Evolutionary conservation across 2,113 vertebrate genomes (phyloP).

Genomic region (Caretta caretta): DNA sequence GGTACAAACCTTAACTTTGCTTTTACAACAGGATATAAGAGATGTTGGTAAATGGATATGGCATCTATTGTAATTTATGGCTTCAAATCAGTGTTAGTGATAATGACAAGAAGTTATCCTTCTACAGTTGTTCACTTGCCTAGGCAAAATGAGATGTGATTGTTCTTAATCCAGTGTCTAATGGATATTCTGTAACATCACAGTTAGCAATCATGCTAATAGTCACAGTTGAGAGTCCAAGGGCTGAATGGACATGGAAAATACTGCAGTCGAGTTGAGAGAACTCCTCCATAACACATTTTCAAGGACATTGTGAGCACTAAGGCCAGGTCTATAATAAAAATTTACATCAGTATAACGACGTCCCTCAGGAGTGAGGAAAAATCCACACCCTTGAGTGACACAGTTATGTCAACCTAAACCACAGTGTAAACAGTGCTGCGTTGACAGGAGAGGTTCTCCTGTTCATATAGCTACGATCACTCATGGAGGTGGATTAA

Average conservation of each 20-base stretch:
- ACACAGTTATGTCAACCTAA: too few species aligned
- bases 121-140: background rate
- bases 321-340: background rate
- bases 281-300: background rate
- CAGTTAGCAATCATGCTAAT: rapidly evolving
- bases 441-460: too few species aligned
- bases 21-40: background rate
- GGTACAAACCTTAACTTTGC: background rate
- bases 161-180: background rate
- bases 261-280: background rate
- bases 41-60: background rate
- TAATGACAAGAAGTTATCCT: background rate
- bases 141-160: background rate
- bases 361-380: too few species aligned
- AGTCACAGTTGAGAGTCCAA: background rate
- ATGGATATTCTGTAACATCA: background rate
- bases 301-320: background rate
- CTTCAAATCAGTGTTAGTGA: background rate
- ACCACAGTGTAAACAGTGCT: too few species aligned
- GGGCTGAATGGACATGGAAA: background rate
- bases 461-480: too few species aligned
- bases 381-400: background rate
- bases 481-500: too few species aligned
- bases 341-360: background rate
- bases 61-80: background rate